Evolutionary conservation across 2,888 invertebrate species (phyloP).

Genomic region (Subacronicta megacephala): DNA sequence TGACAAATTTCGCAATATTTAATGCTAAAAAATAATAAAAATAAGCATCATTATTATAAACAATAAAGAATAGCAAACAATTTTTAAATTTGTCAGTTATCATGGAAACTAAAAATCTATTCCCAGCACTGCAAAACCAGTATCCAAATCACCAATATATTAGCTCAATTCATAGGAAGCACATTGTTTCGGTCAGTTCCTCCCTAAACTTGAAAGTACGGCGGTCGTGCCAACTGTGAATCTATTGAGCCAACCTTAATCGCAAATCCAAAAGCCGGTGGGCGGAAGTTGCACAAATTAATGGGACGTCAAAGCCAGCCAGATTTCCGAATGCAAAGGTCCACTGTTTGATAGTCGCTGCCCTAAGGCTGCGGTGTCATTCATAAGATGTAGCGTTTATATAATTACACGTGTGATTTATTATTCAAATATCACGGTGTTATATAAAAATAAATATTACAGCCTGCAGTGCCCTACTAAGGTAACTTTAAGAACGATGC

Average conservation of each 20-base stretch:
- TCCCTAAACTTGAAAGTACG: constrained; percentile 23
- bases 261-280: constrained; percentile 51
- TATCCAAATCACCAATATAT: not conserved
- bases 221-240: constrained; percentile 35
- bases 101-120: too few species aligned
- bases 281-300: constrained; percentile 77
- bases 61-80: too few species aligned
- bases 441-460: too few species aligned
- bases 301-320: constrained; percentile 75
- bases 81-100: too few species aligned
- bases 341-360: constrained; percentile 56
- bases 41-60: too few species aligned
- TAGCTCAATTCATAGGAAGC: constrained; percentile 9
- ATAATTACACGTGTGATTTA: too few species aligned
- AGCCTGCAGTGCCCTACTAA: too few species aligned
- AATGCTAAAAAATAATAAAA: too few species aligned
- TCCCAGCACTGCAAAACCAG: not conserved
- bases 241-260: constrained; percentile 43
- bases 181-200: constrained; percentile 27
- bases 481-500: too few species aligned
- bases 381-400: constrained; percentile 17
- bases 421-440: too few species aligned
- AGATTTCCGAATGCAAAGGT: constrained; percentile 72
- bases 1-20: too few species aligned
- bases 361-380: constrained; percentile 41